Evolutionary conservation across 2,888 invertebrate genomes (phyloP).

Genomic region (Pycnomerus fuliginosus): DNA sequence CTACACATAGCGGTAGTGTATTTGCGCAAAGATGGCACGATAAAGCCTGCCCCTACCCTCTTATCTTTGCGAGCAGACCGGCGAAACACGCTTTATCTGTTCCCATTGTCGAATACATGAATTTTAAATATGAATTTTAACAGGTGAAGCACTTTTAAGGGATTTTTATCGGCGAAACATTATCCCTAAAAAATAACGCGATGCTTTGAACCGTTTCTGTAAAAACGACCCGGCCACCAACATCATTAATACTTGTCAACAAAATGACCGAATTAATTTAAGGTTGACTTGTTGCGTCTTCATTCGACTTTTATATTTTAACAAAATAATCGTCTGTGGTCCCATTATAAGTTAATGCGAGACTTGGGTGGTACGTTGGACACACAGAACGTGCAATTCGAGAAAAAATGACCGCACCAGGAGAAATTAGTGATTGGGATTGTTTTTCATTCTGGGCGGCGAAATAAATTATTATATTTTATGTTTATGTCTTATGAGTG

Average conservation of each 20-base stretch:
- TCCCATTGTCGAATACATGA: slow-evolving; percentile 38
- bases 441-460: too few species aligned
- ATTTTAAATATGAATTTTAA: slow-evolving; percentile 31
- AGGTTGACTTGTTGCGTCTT: slow-evolving; percentile 18
- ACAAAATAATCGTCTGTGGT: slow-evolving; percentile 10
- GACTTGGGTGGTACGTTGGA: slow-evolving; percentile 15
- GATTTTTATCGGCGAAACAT: slow-evolving; percentile 6
- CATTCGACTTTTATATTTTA: slow-evolving; percentile 8
- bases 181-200: too few species aligned
- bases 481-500: too few species aligned
- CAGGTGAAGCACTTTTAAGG: slow-evolving; percentile 10
- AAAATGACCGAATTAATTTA: slow-evolving; percentile 11
- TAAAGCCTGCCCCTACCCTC: slow-evolving; percentile 34
- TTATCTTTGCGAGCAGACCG: slow-evolving; percentile 34
- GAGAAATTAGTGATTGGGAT: too few species aligned
- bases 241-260: slow-evolving; percentile 2
- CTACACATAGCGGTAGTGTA: slow-evolving; percentile 32
- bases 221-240: too few species aligned
- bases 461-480: too few species aligned
- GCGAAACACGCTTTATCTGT: slow-evolving; percentile 26
- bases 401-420: too few species aligned
- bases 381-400: too few species aligned
- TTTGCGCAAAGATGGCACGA: slow-evolving; percentile 39
- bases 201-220: too few species aligned
- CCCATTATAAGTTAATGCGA: slow-evolving; percentile 16